phyloP scores from a whole-genome alignment of 2,797 vertebrate species.

The Oceanodroma leucorhoa region DNA sequence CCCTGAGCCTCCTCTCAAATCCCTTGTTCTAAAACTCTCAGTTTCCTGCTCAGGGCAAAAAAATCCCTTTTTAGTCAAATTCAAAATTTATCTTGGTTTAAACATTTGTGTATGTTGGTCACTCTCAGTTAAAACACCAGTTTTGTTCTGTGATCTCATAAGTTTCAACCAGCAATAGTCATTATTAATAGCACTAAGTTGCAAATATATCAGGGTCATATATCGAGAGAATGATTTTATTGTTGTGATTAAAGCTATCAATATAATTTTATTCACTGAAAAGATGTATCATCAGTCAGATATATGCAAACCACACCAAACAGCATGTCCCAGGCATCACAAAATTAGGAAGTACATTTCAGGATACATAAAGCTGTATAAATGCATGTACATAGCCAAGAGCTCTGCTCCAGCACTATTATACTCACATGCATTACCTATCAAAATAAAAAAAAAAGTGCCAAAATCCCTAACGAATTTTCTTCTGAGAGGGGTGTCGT shows the following conservation, averaged over 20 bases:
- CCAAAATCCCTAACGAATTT: not conserved
- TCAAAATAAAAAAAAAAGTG: not conserved
- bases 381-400: not conserved
- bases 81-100: not conserved
- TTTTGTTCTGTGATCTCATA: not conserved
- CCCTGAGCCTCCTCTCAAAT: not conserved
- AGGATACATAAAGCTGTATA: not conserved
- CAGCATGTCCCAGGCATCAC: not conserved
- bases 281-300: not conserved
- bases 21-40: not conserved
- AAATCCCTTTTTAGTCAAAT: not conserved
- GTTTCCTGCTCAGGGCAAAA: rapidly evolving
- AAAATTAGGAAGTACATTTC: not conserved
- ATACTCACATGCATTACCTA: not conserved
- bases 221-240: not conserved
- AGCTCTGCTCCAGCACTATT: not conserved
- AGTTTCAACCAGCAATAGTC: not conserved
- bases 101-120: not conserved
- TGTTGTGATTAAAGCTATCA: not conserved
- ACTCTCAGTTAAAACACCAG: not conserved
- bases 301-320: not conserved
- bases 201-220: not conserved
- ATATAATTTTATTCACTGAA: not conserved
- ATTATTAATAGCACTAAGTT: not conserved
- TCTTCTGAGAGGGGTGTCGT: too few relatives aligned